These are phyloP conservation scores for Drosophila planitibia DNA, from an alignment of 2,888 invertebrate species.

Conservation along the genomic window DNA sequence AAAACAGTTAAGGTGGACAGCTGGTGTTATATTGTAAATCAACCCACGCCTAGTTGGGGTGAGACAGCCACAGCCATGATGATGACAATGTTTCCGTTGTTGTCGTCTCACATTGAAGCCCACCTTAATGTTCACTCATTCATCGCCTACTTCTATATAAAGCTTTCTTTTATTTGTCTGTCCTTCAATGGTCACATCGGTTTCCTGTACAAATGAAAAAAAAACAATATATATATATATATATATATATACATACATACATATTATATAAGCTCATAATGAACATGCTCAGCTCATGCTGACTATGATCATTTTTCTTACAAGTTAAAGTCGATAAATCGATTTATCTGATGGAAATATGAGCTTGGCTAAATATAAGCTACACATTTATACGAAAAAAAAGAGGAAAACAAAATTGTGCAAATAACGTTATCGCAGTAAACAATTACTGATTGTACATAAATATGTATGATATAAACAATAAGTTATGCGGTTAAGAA, in stretches of 20 bases:
- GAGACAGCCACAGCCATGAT: slow-evolving; percentile 3
- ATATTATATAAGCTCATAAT: not conserved
- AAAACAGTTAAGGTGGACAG: slow-evolving; percentile 43
- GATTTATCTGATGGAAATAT: not conserved
- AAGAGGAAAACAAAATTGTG: not conserved
- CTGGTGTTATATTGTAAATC: slow-evolving; percentile 35
- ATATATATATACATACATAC: not conserved
- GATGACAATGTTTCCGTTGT: slow-evolving; percentile 44
- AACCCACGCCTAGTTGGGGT: slow-evolving; percentile 35
- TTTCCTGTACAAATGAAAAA: slow-evolving; percentile 8
- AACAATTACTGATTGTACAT: slow-evolving; percentile 2
- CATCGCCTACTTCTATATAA: slow-evolving; percentile 32
- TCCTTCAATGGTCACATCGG: slow-evolving; percentile 13
- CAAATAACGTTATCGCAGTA: slow-evolving; percentile 5
- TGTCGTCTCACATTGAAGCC: slow-evolving; percentile 19
- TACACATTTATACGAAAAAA: not conserved
- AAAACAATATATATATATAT: not conserved
- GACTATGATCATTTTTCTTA: not conserved
- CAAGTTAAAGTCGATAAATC: not conserved
- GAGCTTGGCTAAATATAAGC: not conserved
- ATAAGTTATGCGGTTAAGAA: not conserved
- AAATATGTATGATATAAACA: not conserved
- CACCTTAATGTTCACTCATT: slow-evolving; percentile 30
- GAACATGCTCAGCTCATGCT: not conserved
- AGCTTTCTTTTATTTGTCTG: slow-evolving; percentile 34